These are phyloP conservation scores for Myripristis murdjan DNA, from an alignment of 2,797 vertebrate genomes.

Conservation along the genomic window DNA sequence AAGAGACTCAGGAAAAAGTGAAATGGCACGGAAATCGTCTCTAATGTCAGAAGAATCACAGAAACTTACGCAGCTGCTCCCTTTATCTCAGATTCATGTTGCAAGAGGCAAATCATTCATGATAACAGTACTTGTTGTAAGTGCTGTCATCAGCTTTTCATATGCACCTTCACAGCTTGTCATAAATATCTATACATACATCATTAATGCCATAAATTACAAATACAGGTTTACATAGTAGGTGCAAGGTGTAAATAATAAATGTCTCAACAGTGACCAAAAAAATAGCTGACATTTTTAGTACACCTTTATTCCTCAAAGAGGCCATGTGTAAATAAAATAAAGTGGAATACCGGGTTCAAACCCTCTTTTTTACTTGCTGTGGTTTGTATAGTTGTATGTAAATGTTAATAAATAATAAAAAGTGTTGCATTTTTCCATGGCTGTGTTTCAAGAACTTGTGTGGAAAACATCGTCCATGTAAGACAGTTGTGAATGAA, in stretches of 20 bases:
- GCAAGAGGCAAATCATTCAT: no score
- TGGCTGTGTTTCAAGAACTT: background rate
- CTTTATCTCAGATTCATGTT: background rate
- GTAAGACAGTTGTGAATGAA: background rate
- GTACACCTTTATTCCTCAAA: background rate
- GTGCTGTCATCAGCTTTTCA: background rate
- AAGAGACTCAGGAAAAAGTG: slow-evolving; percentile 93
- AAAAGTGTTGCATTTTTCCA: background rate
- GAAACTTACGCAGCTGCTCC: background rate
- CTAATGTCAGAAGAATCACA: background rate
- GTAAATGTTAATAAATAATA: slow-evolving; percentile 15
- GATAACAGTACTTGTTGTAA: no score
- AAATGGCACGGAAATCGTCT: slow-evolving; percentile 26
- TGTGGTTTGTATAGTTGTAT: background rate
- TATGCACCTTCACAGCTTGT: background rate
- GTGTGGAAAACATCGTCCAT: background rate
- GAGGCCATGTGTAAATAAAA: slow-evolving; percentile 33
- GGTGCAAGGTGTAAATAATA: no score
- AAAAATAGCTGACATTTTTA: no score
- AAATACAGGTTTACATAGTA: no score
- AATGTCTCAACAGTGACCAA: no score
- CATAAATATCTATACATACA: no score
- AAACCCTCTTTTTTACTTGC: background rate
- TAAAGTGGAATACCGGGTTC: background rate
- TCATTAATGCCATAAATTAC: no score